Base-by-base conservation (phyloP, 2,888 invertebrate genomes). In the Meteorus cinctellus region DNA sequence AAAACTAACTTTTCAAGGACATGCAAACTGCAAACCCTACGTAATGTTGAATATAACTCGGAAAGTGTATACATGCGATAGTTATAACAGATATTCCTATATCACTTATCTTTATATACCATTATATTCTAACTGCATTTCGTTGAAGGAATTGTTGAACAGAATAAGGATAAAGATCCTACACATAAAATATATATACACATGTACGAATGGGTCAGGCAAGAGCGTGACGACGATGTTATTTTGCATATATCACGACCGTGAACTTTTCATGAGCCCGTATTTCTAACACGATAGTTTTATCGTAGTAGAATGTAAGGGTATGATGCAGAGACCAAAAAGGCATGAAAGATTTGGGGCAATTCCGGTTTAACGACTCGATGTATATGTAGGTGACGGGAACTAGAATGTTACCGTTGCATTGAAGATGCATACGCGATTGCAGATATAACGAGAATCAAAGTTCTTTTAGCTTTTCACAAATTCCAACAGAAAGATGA, bases 161-260 rank as follows among this genome's bases (percentile, higher is more conserved):
- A 55, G 31, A 4, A 45, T 55, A 45, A 60, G 36, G 71, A 75
- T 75, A 71, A 67, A 67, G 72, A 75, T 75, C 75, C 34, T 55
- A 67, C 31, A 36, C 19, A 55, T 19, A 2, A 48, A 2, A 16
- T 2, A 48, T 55, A 55, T 55, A 24, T 55, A 51, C 4, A 8
- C 34, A 41, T 12, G 41, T 41, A 41, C 10, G 60, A 75, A 75
- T 66, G 66, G 67, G 75, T 75, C 71, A 75, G 71, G 77, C 62
- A 45, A 76, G 60, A 78, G 71, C 79, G 74, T 76, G 78, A 75
- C 72, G 68, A 74, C 78, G 78, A 77, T 79, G 78, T 79, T 78
- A 76, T 80, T 82, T 82, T 80, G 79, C 82, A 81, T 82, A 80
- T 77, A 79, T 78, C 80, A 78, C 78, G 82, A 78, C 81, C 81